Percentiles rank a stretch among this genome's conserved stretches.
These are phyloP conservation scores for Ardeotis arabs DNA, from an alignment of 2,113 vertebrate species.

Conservation along the genomic window DNA sequence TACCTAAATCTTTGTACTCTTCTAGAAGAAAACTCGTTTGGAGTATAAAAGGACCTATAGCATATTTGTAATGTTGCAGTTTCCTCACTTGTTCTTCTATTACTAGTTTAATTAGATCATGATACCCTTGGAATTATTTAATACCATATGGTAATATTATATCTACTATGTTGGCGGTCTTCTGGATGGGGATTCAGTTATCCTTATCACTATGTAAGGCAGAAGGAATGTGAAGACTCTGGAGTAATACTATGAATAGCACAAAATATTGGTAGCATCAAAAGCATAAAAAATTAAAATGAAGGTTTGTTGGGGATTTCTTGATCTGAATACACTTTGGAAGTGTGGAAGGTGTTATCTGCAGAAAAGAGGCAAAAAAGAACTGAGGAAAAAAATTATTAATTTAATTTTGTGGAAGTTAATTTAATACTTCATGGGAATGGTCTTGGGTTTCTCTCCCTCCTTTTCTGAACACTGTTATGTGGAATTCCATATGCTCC, in stretches of 20 bases:
- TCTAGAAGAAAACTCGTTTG: background rate
- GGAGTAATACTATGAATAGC: background rate
- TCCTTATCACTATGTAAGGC: background rate
- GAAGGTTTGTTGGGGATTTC: background rate
- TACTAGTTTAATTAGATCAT: background rate
- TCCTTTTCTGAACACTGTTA: background rate
- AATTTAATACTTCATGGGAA: background rate
- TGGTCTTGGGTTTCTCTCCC: background rate
- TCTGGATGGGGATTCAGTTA: background rate
- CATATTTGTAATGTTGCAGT: background rate
- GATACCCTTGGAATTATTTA: conserved; percentile 1
- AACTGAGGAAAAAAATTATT: background rate
- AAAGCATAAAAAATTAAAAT: background rate
- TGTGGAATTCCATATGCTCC: background rate
- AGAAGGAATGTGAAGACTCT: background rate
- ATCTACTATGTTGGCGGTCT: background rate
- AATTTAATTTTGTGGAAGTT: background rate
- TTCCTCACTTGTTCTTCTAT: background rate
- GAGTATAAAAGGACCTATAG: background rate
- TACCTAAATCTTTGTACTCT: background rate
- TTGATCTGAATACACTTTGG: background rate
- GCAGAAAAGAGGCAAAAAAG: background rate
- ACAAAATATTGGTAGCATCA: background rate
- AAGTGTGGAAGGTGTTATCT: background rate
- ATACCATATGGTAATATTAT: background rate